Conservation (phyloP, 2,797 vertebrate species). For the Salarias fasciatus region DNA sequence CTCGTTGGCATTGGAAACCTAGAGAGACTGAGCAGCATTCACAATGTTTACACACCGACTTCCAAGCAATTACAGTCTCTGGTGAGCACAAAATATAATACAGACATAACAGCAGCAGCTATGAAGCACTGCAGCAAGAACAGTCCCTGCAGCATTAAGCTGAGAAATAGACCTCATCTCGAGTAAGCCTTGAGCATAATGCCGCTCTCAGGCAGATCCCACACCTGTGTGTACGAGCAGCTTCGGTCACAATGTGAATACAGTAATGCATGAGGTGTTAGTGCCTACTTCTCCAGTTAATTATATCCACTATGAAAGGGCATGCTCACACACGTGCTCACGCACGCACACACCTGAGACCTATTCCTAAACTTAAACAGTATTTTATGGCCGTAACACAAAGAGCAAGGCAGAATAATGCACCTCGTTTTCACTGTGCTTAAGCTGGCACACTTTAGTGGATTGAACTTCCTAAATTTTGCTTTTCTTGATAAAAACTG, state of each 20-base stretch:
- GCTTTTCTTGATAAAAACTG: not conserved
- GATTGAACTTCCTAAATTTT: no score
- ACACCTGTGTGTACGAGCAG: constrained; percentile 45
- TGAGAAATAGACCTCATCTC: constrained; percentile 53
- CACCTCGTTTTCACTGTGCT: no score
- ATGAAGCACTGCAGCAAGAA: constrained; percentile 40
- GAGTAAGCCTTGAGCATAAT: constrained; percentile 40
- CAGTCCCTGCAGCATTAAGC: constrained; percentile 50
- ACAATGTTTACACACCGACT: constrained; percentile 80
- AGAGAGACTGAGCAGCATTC: constrained; percentile 91
- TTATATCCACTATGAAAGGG: constrained; percentile 55
- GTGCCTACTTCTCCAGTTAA: constrained; percentile 57
- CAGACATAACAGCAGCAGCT: constrained; percentile 52
- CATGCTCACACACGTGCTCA: constrained; percentile 52
- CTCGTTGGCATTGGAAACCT: constrained; percentile 94
- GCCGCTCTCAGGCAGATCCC: constrained; percentile 41
- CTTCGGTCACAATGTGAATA: constrained; percentile 61
- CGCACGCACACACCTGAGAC: no score
- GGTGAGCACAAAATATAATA: constrained; percentile 53
- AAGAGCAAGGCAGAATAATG: no score
- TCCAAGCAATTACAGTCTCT: constrained; percentile 56
- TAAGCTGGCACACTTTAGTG: no score
- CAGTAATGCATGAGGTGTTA: constrained; percentile 79
- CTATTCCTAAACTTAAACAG: no score
- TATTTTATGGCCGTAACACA: no score